Evolutionary conservation across 1,140 invertebrate genomes (phyloP), one percentile per base, ranked within the genome.

Genomic region (Ostrea edulis): DNA sequence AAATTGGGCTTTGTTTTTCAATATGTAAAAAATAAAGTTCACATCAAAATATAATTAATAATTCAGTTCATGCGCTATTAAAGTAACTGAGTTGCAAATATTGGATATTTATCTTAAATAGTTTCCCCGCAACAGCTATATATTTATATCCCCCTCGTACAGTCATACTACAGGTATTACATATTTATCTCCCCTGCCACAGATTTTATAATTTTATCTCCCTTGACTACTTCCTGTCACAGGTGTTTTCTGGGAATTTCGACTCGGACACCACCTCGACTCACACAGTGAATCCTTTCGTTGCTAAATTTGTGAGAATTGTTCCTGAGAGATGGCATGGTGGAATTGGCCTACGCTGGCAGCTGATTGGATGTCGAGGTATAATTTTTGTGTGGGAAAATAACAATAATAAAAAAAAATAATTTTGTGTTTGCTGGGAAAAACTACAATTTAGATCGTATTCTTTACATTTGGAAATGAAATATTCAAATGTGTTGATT

Each of bases 201-300:
- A 44, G 35, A 44, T 44, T 2, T 44, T 62, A 62, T 7, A 62
- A 20, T 17, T 17, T 44, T 52, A 8, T 8, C 9, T 44, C 55
- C 17, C 35, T n/a, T n/a, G n/a, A n/a, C 55, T 84, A 52, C 20
- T 4, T 35, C n/a, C 22, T 86, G 12, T 86, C 12, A 29, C 29
- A 88, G 77, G 83, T 91, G 14, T 92, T 93, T 65, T 62, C 82
- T 29, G 92, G 89, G 17, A 93, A 93, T 83, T 85, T 62, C n/a
- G 91, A 93, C 86, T 89, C 88, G 29, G 81, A 88, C 82, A 93
- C 90, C 8, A 88, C 90, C 20, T 86, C 89, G 4, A 85, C 65
- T 65, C 89, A 91, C 82, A 65, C 82, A 44, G 8, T 85, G 2
- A 53, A 29, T 51, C 81, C 84, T 20, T 85, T 93, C 17, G 65